These are phyloP conservation scores for Nothobranchius furzeri DNA, from an alignment of 2,113 vertebrate genomes.

Conservation along the genomic window DNA sequence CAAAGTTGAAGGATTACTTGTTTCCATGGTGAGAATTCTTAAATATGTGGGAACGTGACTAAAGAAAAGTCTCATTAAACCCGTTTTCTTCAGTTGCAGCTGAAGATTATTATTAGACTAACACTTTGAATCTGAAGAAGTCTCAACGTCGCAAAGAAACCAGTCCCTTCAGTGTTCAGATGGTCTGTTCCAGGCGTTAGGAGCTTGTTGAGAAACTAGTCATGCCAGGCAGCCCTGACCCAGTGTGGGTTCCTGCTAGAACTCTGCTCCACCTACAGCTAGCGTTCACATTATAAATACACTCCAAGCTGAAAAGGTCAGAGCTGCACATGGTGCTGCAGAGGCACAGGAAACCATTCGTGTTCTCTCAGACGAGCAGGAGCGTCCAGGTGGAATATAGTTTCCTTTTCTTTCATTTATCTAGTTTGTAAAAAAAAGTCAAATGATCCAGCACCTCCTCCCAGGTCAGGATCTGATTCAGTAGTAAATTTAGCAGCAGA, in stretches of 20 bases:
- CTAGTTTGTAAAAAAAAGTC: constrained; percentile 9
- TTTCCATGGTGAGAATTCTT: no score
- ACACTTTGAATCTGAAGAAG: no score
- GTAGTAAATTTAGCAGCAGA: constrained; percentile 59
- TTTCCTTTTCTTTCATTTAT: not conserved
- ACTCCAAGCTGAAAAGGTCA: constrained; percentile 34
- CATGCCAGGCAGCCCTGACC: constrained; percentile 21
- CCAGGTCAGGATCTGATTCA: constrained; percentile 37
- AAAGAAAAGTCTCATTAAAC: no score
- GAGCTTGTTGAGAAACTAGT: constrained; percentile 22
- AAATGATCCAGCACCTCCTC: constrained; percentile 4
- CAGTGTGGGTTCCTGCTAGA: constrained; percentile 22
- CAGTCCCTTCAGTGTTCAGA: not conserved
- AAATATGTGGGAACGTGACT: no score
- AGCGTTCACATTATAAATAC: constrained; percentile 27
- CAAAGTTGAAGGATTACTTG: no score
- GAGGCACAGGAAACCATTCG: not conserved
- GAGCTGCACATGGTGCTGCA: not conserved
- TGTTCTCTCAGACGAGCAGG: constrained; percentile 6
- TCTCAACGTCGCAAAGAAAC: no score
- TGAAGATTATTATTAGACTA: no score
- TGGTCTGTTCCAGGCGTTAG: not conserved
- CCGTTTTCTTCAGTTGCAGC: no score
- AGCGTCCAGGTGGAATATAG: not conserved
- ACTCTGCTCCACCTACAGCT: constrained; percentile 16